Evolutionary conservation across 2,797 vertebrate species (phyloP).

Genomic region (Lacerta agilis): DNA sequence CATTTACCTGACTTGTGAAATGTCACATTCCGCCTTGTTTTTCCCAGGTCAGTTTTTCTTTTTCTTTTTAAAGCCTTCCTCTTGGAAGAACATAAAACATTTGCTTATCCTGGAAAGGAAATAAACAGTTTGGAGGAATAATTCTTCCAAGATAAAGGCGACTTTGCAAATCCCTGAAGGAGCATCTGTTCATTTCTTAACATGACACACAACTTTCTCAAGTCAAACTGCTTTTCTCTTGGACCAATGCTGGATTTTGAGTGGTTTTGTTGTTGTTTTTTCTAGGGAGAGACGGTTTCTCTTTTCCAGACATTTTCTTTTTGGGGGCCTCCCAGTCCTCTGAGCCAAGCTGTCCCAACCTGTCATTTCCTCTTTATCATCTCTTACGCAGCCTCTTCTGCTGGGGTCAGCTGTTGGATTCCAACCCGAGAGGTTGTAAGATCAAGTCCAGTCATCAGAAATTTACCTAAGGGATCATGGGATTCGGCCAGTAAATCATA

Average conservation of each 20-base stretch:
- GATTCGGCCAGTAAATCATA: slow-evolving; percentile 18
- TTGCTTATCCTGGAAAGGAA: slow-evolving; percentile 8
- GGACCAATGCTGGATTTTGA: slow-evolving; percentile 25
- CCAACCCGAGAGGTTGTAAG: fast-evolving
- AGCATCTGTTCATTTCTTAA: background rate
- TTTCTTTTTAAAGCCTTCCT: background rate
- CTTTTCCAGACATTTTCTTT: slow-evolving; percentile 1
- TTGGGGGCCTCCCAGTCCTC: background rate
- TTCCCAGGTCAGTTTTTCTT: background rate
- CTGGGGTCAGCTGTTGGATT: background rate
- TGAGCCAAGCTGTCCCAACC: background rate
- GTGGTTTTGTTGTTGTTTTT: background rate
- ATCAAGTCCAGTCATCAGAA: background rate
- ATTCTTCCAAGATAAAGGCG: slow-evolving; percentile 36
- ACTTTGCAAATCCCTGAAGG: background rate
- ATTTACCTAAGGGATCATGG: background rate
- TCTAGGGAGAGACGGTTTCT: slow-evolving; percentile 24
- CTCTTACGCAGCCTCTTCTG: background rate
- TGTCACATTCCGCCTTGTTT: slow-evolving; percentile 6
- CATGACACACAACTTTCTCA: slow-evolving; percentile 29
- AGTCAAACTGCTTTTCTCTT: slow-evolving; percentile 18
- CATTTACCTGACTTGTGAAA: background rate
- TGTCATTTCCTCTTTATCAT: slow-evolving; percentile 40
- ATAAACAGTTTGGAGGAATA: slow-evolving; percentile 36
- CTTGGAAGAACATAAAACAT: background rate